A percentile compares a stretch with the other conserved stretches of the same genome.
These are phyloP conservation scores for Gnathonemus longibarbis DNA, from an alignment of 2,113 vertebrate species.

Conservation along the genomic window DNA sequence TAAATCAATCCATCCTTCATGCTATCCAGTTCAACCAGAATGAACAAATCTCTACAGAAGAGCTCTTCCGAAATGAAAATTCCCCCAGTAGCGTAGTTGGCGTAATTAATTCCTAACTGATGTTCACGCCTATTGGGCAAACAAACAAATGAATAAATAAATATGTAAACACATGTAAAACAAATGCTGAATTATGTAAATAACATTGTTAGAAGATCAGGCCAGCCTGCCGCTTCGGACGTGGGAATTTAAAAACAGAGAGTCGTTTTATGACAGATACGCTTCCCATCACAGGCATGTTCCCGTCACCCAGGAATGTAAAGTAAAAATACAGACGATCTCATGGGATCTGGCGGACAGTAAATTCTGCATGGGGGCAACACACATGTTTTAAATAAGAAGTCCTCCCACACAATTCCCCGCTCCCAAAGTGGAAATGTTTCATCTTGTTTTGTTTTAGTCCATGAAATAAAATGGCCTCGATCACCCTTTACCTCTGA, in stretches of 20 bases:
- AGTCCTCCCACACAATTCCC: slow-evolving; percentile 32
- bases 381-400: slow-evolving; percentile 38
- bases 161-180: slow-evolving; percentile 16
- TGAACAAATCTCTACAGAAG: neutral
- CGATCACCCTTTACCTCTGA: neutral
- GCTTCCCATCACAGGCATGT: slow-evolving; percentile 15
- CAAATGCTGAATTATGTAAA: slow-evolving; percentile 17
- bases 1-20: neutral
- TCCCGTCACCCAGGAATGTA: slow-evolving; percentile 34
- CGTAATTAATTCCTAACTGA: slow-evolving; percentile 9
- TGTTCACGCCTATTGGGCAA: neutral
- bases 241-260: slow-evolving; percentile 17
- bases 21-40: neutral
- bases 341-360: slow-evolving; percentile 32
- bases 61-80: neutral
- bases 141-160: slow-evolving; percentile 8
- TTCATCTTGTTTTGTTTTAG: slow-evolving; percentile 10
- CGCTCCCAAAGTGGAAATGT: slow-evolving; percentile 39
- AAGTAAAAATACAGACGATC: slow-evolving; percentile 37
- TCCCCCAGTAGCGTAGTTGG: neutral
- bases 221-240: slow-evolving; percentile 7
- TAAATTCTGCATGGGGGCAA: slow-evolving; percentile 41
- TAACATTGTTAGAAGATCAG: slow-evolving; percentile 20
- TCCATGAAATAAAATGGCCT: neutral
- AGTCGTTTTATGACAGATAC: slow-evolving; percentile 24